phyloP scores from a whole-genome alignment of 2,113 vertebrate genomes.

The Hippolais icterina region DNA sequence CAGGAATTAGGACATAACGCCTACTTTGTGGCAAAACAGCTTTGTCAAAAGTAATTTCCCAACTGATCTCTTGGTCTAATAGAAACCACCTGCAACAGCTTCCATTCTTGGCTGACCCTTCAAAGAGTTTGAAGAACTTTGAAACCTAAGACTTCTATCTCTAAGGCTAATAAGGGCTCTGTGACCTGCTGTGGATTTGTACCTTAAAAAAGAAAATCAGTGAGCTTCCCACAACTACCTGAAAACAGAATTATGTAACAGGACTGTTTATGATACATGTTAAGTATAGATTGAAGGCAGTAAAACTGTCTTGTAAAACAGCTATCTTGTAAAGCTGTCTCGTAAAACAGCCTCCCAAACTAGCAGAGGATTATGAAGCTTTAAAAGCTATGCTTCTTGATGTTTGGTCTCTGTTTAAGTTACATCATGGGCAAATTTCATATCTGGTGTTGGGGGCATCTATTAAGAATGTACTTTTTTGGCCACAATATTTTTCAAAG shows the following conservation, averaged over 20 bases:
- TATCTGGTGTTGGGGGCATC: background rate
- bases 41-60: background rate
- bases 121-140: background rate
- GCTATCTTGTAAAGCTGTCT: too few species aligned
- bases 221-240: background rate
- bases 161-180: background rate
- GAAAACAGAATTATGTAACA: background rate
- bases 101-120: background rate
- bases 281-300: background rate
- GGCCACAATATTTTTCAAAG: background rate
- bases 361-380: background rate
- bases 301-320: background rate
- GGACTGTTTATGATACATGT: background rate
- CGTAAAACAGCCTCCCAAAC: background rate
- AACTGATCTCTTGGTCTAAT: accelerated
- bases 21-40: background rate
- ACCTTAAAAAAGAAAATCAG: background rate
- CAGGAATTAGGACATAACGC: background rate
- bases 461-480: background rate
- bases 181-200: background rate
- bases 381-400: background rate
- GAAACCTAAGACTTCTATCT: background rate
- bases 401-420: background rate
- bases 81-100: background rate
- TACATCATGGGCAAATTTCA: background rate